These are phyloP conservation scores for Monodelphis domestica DNA, from an alignment of 2,797 vertebrate genomes.

Conservation along the genomic window DNA sequence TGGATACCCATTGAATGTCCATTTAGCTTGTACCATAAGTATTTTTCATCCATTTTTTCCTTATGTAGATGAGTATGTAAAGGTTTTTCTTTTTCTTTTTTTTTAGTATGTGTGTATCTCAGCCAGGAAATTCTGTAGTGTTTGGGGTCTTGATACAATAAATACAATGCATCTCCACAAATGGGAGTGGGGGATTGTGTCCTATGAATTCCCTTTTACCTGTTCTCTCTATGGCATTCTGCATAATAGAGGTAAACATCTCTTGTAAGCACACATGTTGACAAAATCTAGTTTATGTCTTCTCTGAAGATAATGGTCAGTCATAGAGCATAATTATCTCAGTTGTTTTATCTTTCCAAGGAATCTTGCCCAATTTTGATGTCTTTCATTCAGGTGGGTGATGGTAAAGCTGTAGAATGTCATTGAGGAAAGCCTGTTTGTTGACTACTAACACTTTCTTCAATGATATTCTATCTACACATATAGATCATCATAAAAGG, in stretches of 20 bases:
- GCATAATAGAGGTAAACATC: background rate
- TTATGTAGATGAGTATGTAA: background rate
- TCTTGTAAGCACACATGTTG: background rate
- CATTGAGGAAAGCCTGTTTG: background rate
- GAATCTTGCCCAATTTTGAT: background rate
- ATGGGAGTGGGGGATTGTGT: background rate
- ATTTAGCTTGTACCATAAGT: background rate
- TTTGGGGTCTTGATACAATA: background rate
- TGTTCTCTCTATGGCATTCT: background rate
- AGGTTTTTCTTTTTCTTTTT: no score
- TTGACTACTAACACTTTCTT: background rate
- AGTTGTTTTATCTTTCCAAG: background rate
- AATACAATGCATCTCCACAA: background rate
- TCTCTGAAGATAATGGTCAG: background rate
- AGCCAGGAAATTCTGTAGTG: background rate
- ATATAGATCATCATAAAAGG: background rate
- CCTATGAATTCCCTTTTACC: background rate
- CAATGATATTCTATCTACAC: background rate
- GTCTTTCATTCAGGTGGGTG: background rate
- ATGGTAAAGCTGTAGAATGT: background rate
- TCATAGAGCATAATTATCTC: background rate
- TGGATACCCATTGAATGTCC: background rate
- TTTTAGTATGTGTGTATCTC: background rate
- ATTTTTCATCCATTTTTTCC: background rate
- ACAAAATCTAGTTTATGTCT: background rate